Percentiles rank a stretch among this genome's conserved stretches.
phyloP scores from a whole-genome alignment of 2,113 vertebrate genomes.

The Ptilonorhynchus violaceus region DNA sequence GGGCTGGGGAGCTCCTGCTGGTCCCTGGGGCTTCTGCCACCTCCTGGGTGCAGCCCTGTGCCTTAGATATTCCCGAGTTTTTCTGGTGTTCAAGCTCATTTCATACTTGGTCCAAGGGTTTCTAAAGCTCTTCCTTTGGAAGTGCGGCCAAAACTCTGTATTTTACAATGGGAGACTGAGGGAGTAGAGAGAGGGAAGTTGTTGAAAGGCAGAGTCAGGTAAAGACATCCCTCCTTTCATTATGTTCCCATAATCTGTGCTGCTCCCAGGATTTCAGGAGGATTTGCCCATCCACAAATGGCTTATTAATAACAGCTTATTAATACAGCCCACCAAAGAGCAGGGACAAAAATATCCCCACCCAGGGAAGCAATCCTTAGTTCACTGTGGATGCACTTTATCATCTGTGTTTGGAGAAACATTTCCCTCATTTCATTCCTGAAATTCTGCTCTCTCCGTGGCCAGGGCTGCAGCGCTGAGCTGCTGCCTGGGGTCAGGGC shows the following conservation, averaged over 20 bases:
- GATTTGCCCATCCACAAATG: neutral
- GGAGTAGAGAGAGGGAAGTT: neutral
- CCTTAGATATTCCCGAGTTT: neutral
- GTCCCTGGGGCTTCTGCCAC: neutral
- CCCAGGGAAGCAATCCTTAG: neutral
- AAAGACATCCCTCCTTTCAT: neutral
- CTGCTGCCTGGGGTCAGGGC: neutral
- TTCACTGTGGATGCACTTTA: accelerated
- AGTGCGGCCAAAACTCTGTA: accelerated
- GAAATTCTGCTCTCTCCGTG: neutral
- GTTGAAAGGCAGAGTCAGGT: neutral
- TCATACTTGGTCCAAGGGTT: neutral
- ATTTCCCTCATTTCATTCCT: neutral
- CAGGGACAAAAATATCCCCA: neutral
- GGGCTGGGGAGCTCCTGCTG: neutral
- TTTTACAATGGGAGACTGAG: neutral
- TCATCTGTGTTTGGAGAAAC: neutral
- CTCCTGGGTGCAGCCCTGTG: neutral
- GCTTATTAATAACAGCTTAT: neutral
- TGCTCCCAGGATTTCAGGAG: neutral
- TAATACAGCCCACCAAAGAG: neutral
- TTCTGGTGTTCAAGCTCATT: neutral
- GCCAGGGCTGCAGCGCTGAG: neutral
- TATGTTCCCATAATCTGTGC: neutral
- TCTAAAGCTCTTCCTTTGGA: neutral